These are phyloP conservation scores for Acanthisitta chloris DNA, from an alignment of 2,113 vertebrate genomes.

Conservation along the genomic window DNA sequence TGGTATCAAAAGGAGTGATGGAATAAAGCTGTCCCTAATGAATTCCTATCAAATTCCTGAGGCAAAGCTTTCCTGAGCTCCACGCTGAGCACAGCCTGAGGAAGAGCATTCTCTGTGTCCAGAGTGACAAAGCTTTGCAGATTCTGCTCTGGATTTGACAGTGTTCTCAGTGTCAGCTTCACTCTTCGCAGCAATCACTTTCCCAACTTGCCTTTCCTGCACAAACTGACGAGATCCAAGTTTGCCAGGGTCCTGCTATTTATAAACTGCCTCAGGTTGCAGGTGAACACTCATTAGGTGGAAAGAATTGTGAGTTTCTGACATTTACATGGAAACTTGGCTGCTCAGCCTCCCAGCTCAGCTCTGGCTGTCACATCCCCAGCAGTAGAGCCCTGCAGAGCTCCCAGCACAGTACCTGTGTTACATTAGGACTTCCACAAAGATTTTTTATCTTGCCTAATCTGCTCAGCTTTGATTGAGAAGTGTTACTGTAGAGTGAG, in stretches of 20 bases:
- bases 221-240: neutral
- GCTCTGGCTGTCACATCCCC: neutral
- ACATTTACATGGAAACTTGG: neutral
- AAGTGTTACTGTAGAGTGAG: neutral
- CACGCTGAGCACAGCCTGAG: neutral
- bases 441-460: slow-evolving; percentile 39
- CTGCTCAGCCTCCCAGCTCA: neutral
- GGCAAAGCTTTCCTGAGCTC: slow-evolving; percentile 6
- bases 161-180: neutral
- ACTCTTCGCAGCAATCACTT: neutral
- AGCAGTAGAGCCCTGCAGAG: neutral
- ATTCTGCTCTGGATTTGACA: neutral
- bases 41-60: slow-evolving; percentile 15
- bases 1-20: neutral
- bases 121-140: neutral
- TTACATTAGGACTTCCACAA: neutral
- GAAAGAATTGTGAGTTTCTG: neutral
- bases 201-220: neutral
- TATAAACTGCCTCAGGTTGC: neutral
- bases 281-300: slow-evolving; percentile 4
- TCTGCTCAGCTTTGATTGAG: neutral
- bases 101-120: neutral
- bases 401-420: neutral
- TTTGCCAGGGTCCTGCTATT: neutral
- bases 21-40: neutral